Conservation (phyloP, 2,888 invertebrate genomes). For the Beris morrisii region DNA sequence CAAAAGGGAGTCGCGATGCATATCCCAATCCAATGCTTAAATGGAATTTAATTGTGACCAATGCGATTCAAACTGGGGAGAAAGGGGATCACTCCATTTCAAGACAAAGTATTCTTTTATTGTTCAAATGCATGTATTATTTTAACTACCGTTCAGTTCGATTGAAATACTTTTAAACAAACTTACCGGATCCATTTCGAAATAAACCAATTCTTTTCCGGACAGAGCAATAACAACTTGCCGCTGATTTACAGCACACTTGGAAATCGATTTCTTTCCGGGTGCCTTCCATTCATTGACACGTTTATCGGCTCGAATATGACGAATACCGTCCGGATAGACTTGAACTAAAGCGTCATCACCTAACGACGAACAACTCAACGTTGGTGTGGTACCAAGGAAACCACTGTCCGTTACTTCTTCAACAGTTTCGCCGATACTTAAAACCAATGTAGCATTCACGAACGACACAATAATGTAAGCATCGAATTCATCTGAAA, state of each 20-base stretch:
- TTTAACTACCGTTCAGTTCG: not conserved
- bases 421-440: conserved; percentile 99
- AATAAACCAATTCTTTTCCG: conserved; percentile 97
- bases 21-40: no score
- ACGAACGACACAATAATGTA: conserved; percentile 99
- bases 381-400: conserved; percentile 95
- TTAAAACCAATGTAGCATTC: conserved; percentile 93
- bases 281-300: conserved; percentile 99
- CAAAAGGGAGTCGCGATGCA: no score
- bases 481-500: conserved; percentile 96
- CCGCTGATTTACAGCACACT: conserved; percentile 97
- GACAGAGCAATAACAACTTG: conserved; percentile 98
- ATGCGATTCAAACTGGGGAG: no score
- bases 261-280: conserved; percentile 94
- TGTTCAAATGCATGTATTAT: not conserved
- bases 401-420: conserved; percentile 99
- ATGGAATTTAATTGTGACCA: no score
- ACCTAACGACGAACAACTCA: conserved; percentile 97
- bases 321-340: conserved; percentile 97
- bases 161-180: not conserved
- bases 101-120: not conserved
- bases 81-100: no score
- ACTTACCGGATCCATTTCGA: conserved; percentile 98
- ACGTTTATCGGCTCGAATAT: conserved; percentile 96
- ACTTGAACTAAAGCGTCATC: conserved; percentile 98